Evolutionary conservation across 1,140 invertebrate genomes (phyloP).

Genomic region (Dryas iulia): DNA sequence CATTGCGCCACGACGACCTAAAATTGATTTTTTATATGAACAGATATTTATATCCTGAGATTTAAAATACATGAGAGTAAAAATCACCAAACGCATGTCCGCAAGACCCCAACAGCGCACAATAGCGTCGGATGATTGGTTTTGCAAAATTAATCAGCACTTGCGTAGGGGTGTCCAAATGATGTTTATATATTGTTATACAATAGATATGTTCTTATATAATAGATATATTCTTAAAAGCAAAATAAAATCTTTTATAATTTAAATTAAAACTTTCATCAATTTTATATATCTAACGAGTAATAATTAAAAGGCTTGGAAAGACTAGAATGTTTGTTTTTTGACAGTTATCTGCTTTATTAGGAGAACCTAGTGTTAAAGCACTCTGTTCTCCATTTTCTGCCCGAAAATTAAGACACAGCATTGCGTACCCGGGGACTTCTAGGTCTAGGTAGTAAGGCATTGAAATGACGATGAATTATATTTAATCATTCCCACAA

Average conservation of each 20-base stretch:
- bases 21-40: too few species aligned
- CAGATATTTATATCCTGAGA: background rate
- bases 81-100: background rate
- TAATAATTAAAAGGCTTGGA: too few species aligned
- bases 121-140: slow-evolving; percentile 54
- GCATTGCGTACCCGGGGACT: too few species aligned
- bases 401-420: too few species aligned
- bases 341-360: background rate
- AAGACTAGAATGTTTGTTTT: background rate
- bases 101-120: slow-evolving; percentile 44
- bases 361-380: too few species aligned
- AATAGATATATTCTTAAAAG: background rate
- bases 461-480: too few species aligned
- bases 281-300: too few species aligned
- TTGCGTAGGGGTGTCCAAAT: slow-evolving; percentile 30
- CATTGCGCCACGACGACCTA: too few species aligned
- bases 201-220: background rate
- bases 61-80: background rate
- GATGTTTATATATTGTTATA: background rate
- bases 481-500: too few species aligned
- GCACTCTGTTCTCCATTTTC: too few species aligned
- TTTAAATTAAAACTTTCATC: too few species aligned
- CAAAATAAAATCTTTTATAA: background rate
- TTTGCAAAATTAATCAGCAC: slow-evolving; percentile 68
- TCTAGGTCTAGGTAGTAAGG: too few species aligned